Percentiles rank a stretch among this genome's conserved stretches.
Conservation (phyloP, 2,113 vertebrate genomes). For the Chionis minor region DNA sequence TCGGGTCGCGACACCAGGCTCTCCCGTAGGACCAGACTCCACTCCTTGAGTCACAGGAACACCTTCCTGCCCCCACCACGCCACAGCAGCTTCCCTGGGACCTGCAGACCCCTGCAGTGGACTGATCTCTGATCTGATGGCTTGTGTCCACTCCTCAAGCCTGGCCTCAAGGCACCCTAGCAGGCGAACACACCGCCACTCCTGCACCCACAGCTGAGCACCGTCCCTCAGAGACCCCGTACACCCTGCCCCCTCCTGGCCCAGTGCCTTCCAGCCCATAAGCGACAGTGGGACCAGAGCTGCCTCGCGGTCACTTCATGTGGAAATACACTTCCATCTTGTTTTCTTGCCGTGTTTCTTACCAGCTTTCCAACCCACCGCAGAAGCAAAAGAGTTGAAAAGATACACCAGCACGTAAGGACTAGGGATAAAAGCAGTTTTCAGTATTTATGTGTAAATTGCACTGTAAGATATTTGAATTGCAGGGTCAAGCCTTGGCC, state of each 20-base stretch:
- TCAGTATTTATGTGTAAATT: not conserved
- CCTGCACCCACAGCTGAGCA: not conserved
- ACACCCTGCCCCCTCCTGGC: not conserved
- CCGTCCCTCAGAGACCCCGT: not conserved
- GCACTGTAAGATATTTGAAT: not conserved
- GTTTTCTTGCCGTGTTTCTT: not conserved
- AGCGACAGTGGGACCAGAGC: rapidly evolving
- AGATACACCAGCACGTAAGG: not conserved
- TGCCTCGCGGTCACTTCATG: not conserved
- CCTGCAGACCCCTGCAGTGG: not conserved
- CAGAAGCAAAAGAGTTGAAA: not conserved
- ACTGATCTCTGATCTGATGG: not conserved
- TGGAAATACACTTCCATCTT: not conserved
- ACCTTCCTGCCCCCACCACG: not conserved
- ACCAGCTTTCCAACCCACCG: not conserved
- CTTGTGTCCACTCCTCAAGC: not conserved
- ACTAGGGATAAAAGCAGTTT: not conserved
- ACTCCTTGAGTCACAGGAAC: not conserved
- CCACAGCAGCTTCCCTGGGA: not conserved
- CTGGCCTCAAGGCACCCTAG: not conserved
- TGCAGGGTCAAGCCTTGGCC: not conserved
- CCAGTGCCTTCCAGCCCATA: not conserved
- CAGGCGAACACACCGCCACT: not conserved
- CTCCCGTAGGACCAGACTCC: not conserved
- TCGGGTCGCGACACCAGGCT: not conserved